Base-by-base conservation (phyloP, 2,888 invertebrate genomes). In the Embidobia sp. region DNA sequence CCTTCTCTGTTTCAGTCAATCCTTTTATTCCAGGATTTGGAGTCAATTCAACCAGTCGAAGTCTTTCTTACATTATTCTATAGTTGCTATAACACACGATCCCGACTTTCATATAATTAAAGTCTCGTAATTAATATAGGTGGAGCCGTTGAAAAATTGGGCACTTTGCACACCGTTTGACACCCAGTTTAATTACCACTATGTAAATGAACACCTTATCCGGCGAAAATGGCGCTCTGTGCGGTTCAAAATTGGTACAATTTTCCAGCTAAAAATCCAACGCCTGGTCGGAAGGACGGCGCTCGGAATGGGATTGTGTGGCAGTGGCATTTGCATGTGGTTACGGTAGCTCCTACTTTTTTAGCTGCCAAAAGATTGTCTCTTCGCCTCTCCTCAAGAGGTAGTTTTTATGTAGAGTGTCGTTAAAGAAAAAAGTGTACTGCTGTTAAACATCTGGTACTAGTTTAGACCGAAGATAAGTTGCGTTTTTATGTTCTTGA, bases 141-240 rank as follows among this genome's bases (percentile, higher is more conserved):
- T 18, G 15, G 42, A n/a, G n/a, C 1, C 5, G 19, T 4, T 22
- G 22, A 6, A 22, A 22, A 22, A 22, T 6, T 35, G 3, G 3
- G 40, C 18, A 2, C 8, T 27, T 13, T 2, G 46, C 27, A n/a
- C 13, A 22, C 10, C 44, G 22, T 5, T 48, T 27, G 8, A 2
- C 16, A 35, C 4, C 16, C 4, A n/a, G 16, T 48, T 35, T 61
- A 48, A 61, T 63, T 63, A 29, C 16, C 7, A 5, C 11, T 27
- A 48, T 48, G 29, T 19, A 63, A 37, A 63, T 18, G 63, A 46
- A 33, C 33, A 46, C 18, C 16, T 46, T 46, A 26, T 44, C 26
- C 35, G 26, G 8, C 13, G 33, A 16, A 40, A 55, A 55, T 40
- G 37, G 22, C 55, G 35, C 10, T 15, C 18, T 15, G 5, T 18